Evolutionary conservation across 2,113 vertebrate genomes (phyloP), one percentile per base, ranked within the genome.

Genomic region (Prionailurus viverrinus): DNA sequence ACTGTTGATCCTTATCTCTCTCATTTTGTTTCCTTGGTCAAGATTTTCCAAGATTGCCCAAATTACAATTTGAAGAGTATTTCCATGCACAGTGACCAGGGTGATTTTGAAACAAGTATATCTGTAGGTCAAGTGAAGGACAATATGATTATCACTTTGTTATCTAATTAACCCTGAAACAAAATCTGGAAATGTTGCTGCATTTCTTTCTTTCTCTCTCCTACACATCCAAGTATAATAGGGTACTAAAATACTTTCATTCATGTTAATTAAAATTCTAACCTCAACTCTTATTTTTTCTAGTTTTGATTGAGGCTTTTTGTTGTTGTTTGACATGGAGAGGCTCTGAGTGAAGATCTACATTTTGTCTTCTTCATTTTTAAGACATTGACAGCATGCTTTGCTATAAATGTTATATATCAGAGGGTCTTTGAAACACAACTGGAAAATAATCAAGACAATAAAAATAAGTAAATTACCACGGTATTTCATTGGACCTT

Each of bases 201-300:
- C n/a, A 71, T 48, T 73, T 78, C 21, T 84, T 97, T 90, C 16
- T 92, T 92, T 71, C 39, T 33, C 33, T 92, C 25, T 96, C 25
- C 3, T 94, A 61, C 21, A 71, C 13, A 63, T 53, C 36, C 53
- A 81, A 68, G 23, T 81, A 1, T 21, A 65, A 13, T 25, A 69
- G 39, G 5, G 9, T 48, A 78, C 73, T 80, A 88, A 89, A 89
- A 91, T 11, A 58, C 71, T 84, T 95, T 74, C 48, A 82, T 96
- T 74, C 48, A 82, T 96, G 21, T 96, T 94, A 61, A 88, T 86
- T 85, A 97, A 89, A 97, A 96, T 91, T 97, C 92, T 81, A 82
- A 73, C 19, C 18, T 96, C n/a, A 87, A 87, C 19, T 78, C n/a
- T 39, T 31, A 82, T 66, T 94, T 78, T 83, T 48, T 88, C 71